Evolutionary conservation across 2,888 invertebrate species (phyloP), one percentile per base, ranked within the genome.

Genomic region (Pantelozetes paolii): DNA sequence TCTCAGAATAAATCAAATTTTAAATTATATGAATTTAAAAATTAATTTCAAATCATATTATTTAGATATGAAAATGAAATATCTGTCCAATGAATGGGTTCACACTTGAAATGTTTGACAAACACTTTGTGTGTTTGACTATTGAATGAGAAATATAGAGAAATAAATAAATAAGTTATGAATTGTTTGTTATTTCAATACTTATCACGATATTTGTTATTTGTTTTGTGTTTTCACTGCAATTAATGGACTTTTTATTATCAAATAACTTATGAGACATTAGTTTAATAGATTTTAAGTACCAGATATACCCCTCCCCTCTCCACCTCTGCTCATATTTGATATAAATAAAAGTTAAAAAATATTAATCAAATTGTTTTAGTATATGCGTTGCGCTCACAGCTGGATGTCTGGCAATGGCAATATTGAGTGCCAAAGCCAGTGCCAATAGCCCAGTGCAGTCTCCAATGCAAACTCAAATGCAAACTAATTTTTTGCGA

Each of bases 331-430:
- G 3, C 36, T 64, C 20, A 36, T 64, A 64, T 64, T 36, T 64
- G 20, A 64, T 64, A 64, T 64, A 36, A 64, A 64, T 64, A 64
- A 64, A 64, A 64, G 64, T 64, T 32, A 64, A 32, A 62, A 64
- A 64, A 57, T 57, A 57, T 57, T 64, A 64, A 64, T 36, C 36
- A 64, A 64, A 64, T 64, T 36, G 36, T 64, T 36, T 36, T 64
- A 64, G n/a, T 64, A 15, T 9, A 64, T 36, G 36, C 64, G 64
- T 64, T 57, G 28, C 36, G 32, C 64, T 64, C 64, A 36, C 64
- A 36, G 64, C 26, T 64, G 64, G 64, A 64, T 64, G 36, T 64
- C 64, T 36, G 64, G 32, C 64, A 64, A 64, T n/a, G n/a, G n/a
- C n/a, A n/a, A n/a, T n/a, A n/a, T n/a, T n/a, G n/a, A n/a, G n/a